phyloP scores from a whole-genome alignment of 2,797 vertebrate species.

The Galaxias olidus region DNA sequence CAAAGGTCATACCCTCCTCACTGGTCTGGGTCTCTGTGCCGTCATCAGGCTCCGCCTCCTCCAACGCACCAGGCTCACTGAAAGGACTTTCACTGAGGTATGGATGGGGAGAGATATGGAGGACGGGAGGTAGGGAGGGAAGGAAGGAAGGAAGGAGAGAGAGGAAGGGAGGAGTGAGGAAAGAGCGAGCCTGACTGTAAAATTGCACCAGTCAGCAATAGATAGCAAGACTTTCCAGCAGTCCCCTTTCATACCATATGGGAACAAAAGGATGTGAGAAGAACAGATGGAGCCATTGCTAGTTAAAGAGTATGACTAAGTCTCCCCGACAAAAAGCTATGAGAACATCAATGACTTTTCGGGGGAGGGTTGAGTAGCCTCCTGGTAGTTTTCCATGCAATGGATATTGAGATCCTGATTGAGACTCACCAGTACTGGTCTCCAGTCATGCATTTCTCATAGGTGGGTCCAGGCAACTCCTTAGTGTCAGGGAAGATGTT shows the following conservation, averaged over 20 bases:
- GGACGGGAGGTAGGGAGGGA: background rate
- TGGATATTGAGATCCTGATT: background rate
- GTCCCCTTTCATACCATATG: conserved; percentile 22
- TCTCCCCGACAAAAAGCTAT: background rate
- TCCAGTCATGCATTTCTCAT: conserved; percentile 98
- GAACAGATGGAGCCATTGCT: conserved; percentile 25
- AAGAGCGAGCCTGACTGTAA: conserved; percentile 1
- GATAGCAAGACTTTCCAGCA: conserved; percentile 18
- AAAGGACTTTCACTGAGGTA: conserved; percentile 92
- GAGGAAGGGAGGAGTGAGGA: background rate
- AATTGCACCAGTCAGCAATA: conserved; percentile 23
- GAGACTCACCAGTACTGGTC: conserved; percentile 94
- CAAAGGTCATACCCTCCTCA: conserved; percentile 85
- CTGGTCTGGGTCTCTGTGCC: conserved; percentile 95
- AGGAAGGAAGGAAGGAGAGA: background rate
- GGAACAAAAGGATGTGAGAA: conserved; percentile 37
- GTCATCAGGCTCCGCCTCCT: conserved; percentile 92
- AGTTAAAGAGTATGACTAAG: background rate
- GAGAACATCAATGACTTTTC: background rate
- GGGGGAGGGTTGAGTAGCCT: background rate
- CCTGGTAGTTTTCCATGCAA: background rate
- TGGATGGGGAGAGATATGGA: conserved; percentile 1
- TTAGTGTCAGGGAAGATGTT: conserved; percentile 95
- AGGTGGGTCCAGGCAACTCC: conserved; percentile 94
- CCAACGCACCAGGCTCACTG: conserved; percentile 93